phyloP scores from a whole-genome alignment of 2,113 vertebrate species.

The Muntiacus reevesi region DNA sequence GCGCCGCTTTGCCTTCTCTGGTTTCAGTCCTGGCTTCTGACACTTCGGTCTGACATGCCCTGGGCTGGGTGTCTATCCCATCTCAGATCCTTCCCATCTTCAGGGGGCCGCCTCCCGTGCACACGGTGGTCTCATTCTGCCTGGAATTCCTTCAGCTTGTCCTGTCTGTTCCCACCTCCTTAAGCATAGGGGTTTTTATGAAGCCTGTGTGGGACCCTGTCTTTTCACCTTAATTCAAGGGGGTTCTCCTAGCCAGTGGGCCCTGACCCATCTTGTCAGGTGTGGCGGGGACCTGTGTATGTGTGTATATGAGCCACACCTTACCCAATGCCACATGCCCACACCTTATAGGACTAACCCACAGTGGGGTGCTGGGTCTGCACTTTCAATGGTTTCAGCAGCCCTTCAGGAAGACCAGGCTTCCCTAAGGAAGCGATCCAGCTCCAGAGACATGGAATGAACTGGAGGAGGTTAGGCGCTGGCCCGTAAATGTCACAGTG shows the following conservation, averaged over 20 bases:
- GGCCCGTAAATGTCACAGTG: rapidly evolving
- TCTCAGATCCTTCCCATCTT: not conserved
- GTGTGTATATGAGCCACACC: not conserved
- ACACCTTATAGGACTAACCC: rapidly evolving
- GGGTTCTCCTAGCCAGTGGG: no score
- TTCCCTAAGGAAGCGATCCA: rapidly evolving
- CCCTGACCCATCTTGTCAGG: rapidly evolving
- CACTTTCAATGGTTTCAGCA: not conserved
- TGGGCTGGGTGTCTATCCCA: rapidly evolving
- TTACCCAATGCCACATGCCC: not conserved
- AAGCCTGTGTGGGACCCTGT: rapidly evolving
- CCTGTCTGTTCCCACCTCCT: rapidly evolving
- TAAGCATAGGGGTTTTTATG: rapidly evolving
- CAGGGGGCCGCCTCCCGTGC: no score
- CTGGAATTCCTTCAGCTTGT: rapidly evolving
- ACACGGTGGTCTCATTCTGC: not conserved
- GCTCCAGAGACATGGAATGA: not conserved
- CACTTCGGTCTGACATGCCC: rapidly evolving
- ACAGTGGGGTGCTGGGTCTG: rapidly evolving
- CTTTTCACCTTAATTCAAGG: rapidly evolving
- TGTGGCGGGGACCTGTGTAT: rapidly evolving
- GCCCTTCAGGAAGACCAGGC: not conserved
- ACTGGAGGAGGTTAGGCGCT: rapidly evolving
- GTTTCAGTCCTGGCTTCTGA: not conserved
- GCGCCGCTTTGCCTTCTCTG: not conserved